Evolutionary conservation across 2,797 vertebrate genomes (phyloP), one percentile per base, ranked within the genome.

Genomic region (Microchirus variegatus): DNA sequence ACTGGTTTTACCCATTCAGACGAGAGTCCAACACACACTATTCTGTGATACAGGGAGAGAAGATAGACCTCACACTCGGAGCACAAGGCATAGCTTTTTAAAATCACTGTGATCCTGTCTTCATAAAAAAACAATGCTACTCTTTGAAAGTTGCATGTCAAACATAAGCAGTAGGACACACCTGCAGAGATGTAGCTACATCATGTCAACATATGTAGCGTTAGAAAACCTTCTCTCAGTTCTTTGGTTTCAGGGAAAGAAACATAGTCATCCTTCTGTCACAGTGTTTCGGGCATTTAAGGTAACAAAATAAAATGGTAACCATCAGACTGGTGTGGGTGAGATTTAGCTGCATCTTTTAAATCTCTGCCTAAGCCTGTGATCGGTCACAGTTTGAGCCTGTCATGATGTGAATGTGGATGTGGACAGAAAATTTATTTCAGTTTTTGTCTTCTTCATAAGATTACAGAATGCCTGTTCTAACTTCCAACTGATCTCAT

Each of bases 1-100:
- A 4, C 70, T 75, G 85, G 31, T 74, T 55, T 53, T 47, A 70
- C 70, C 57, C 63, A 72, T 76, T 68, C 56, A 81, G 60, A 69
- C 63, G 66, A 81, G 66, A 81, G 53, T 69, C 71, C 65, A 26
- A 49, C 73, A 45, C 37, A 51, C 13, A 16, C 44, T 66, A 60
- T 59, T 10, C 41, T 36, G 52, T 51, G 64, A 52, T 8, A 10
- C 36, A 12, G 42, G 49, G 8, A 46, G 18, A 40, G 45, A 64
- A 57, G 43, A 70, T 13, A 37, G 65, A 63, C 59, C 49, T 5
- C 66, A 63, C 65, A 63, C 40, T n/a, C n/a, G n/a, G n/a, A n/a
- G n/a, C n/a, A n/a, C n/a, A n/a, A n/a, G n/a, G n/a, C n/a, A n/a
- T n/a, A n/a, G n/a, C n/a, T 65, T 68, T 75, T 80, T 77, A 78